These are phyloP conservation scores for Mirza zaza DNA, from an alignment of 2,113 vertebrate species.

Conservation along the genomic window DNA sequence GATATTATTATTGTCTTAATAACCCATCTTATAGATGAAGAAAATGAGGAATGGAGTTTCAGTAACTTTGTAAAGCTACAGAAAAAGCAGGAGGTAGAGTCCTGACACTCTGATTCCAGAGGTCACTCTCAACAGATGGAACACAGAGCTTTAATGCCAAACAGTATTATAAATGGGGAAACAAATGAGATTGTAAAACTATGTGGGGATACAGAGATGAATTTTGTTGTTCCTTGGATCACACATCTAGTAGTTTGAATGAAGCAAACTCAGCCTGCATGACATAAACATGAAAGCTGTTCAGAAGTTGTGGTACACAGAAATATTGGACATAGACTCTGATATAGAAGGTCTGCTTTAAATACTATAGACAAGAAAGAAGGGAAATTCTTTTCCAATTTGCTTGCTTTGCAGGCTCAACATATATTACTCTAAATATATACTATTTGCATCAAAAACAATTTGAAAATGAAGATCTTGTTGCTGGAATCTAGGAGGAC, in stretches of 20 bases:
- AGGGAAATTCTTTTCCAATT: neutral
- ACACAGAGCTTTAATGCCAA: neutral
- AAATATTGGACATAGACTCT: neutral
- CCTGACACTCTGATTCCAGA: neutral
- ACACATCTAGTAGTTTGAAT: neutral
- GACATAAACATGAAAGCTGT: neutral
- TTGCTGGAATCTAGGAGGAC: neutral
- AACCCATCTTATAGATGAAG: neutral
- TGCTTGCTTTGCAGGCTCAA: conserved; percentile 10
- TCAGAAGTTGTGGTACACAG: neutral
- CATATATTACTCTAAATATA: neutral
- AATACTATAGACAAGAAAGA: neutral
- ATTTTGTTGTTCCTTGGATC: neutral
- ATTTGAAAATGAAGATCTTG: neutral
- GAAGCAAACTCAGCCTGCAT: neutral
- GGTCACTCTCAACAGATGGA: neutral
- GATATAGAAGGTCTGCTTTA: neutral
- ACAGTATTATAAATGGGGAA: neutral
- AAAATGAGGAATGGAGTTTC: neutral
- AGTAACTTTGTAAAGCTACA: neutral
- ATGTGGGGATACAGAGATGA: neutral
- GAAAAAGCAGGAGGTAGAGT: neutral
- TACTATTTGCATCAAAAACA: neutral
- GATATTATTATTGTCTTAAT: neutral
- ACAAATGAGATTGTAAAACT: neutral